phyloP scores from a whole-genome alignment of 2,797 vertebrate species.

The Coreius guichenoti region DNA sequence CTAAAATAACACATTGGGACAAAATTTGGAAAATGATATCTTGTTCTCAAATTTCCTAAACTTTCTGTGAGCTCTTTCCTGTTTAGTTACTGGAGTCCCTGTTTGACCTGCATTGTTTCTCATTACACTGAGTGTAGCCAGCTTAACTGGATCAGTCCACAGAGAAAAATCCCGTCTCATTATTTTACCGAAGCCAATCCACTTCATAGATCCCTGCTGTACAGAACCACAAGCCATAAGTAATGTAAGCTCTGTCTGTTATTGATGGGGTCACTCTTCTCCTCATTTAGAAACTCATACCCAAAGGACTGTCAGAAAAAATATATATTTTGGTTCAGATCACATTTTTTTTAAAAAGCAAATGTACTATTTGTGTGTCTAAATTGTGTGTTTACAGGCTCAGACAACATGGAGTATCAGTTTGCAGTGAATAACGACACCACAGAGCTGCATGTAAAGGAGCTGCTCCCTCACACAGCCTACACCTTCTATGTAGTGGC shows the following conservation, averaged over 20 bases:
- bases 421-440: constrained; percentile 98
- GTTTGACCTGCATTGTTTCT: constrained; percentile 30
- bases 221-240: constrained; percentile 1
- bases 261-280: constrained; percentile 6
- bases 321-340: too few species aligned
- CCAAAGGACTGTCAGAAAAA: not conserved
- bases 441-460: constrained; percentile 91
- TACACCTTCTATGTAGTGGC: constrained; percentile 97
- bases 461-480: constrained; percentile 91
- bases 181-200: constrained; percentile 29
- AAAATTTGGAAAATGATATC: not conserved
- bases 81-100: constrained; percentile 18
- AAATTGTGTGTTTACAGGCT: constrained; percentile 75
- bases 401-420: constrained; percentile 93
- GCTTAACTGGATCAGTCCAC: constrained; percentile 25
- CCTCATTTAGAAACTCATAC: constrained; percentile 12
- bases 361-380: constrained; percentile 14
- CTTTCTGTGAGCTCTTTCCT: not conserved
- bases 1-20: not conserved
- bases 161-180: constrained; percentile 36
- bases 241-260: constrained; percentile 1
- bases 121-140: constrained; percentile 41
- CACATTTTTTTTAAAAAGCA: not conserved
- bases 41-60: not conserved
- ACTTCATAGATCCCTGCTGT: constrained; percentile 4